phyloP scores from a whole-genome alignment of 1,140 invertebrate genomes.

The Brachionus koreanus region DNA sequence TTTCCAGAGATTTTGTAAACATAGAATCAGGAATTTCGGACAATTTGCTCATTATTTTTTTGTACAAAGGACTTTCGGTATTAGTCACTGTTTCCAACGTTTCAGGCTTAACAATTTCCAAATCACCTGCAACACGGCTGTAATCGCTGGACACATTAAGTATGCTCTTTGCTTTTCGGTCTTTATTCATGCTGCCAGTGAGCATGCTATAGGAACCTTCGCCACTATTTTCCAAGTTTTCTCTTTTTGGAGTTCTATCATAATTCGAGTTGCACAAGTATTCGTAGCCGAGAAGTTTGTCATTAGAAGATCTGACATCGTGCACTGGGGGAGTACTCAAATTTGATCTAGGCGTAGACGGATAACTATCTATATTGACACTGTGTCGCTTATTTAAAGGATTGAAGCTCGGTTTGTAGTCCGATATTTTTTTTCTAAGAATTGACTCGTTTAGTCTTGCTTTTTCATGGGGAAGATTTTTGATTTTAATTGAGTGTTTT shows the following conservation, averaged over 20 bases:
- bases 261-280: neutral
- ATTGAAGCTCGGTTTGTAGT: constrained; percentile 5
- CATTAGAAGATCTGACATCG: neutral
- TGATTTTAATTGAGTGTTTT: neutral
- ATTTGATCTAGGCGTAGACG: neutral
- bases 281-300: constrained; percentile 6
- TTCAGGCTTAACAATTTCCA: neutral
- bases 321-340: neutral
- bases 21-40: constrained; percentile 32
- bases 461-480: neutral
- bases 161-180: neutral
- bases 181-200: neutral
- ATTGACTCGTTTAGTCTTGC: neutral
- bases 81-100: neutral
- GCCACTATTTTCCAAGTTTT: neutral
- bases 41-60: constrained; percentile 37
- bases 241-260: neutral
- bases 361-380: constrained; percentile 21
- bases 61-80: constrained; percentile 17
- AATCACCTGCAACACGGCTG: neutral
- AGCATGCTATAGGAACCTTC: neutral
- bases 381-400: neutral
- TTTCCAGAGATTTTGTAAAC: neutral
- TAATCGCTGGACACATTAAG: neutral
- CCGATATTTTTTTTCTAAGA: constrained; percentile 2